These are phyloP conservation scores for Gopherus flavomarginatus DNA, from an alignment of 2,113 vertebrate species.

Conservation along the genomic window DNA sequence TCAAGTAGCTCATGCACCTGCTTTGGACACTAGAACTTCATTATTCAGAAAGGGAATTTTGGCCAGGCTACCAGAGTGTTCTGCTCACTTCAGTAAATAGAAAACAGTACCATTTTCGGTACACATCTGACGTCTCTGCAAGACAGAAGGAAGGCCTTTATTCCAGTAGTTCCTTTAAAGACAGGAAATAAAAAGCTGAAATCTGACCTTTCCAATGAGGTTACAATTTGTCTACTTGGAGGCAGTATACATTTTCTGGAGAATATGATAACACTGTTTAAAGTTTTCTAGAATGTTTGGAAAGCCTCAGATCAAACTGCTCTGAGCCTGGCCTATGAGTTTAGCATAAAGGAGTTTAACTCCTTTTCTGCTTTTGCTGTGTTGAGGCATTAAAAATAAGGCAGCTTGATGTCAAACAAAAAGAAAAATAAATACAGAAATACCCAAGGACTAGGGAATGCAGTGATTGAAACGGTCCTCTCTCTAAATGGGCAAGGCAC, in stretches of 20 bases:
- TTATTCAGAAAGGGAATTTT: neutral
- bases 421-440: neutral
- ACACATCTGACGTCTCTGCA: neutral
- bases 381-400: neutral
- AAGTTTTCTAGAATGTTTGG: neutral
- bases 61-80: neutral
- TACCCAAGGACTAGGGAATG: rapidly evolving
- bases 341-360: neutral
- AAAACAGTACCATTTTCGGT: neutral
- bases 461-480: neutral
- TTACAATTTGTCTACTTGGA: neutral
- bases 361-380: neutral
- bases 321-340: neutral
- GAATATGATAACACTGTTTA: neutral
- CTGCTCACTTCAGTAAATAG: neutral
- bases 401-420: neutral
- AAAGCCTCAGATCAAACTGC: neutral
- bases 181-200: neutral
- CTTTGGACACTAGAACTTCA: neutral
- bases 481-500: neutral
- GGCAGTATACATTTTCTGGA: neutral
- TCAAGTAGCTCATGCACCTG: neutral
- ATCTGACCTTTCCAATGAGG: neutral
- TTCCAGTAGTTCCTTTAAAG: neutral
- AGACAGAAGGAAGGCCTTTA: neutral